Evolutionary conservation across 2,888 invertebrate genomes (phyloP), one percentile per base, ranked within the genome.

Genomic region (Hemaris fuciformis): DNA sequence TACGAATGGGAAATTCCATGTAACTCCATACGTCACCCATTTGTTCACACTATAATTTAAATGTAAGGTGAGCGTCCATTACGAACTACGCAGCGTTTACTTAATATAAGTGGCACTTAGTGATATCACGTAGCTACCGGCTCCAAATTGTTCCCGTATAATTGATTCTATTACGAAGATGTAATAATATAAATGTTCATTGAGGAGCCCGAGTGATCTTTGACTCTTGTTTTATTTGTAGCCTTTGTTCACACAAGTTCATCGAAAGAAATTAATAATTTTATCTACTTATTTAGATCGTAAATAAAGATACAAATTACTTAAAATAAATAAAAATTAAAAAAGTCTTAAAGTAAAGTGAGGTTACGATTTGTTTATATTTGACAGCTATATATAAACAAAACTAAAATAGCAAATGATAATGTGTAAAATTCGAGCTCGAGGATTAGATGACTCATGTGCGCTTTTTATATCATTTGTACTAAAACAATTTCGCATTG

Each of bases 21-120:
- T 22, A 20, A n/a, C 13, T 22, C n/a, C 38, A 38, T 41, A 60
- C 15, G 15, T 25, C 22, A 60, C 38, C 15, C 15, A 38, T 48
- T 48, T 23, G 22, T 18, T 34, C 23, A 72, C 70, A 70, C 70
- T 74, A 69, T 73, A 74, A 79, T 79, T 79, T 78, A 79, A 77
- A 79, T 71, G 72, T 63, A 67, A 75, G 71, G 71, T 71, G 71
- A 66, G 67, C 69, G 70, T 80, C 83, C 80, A 81, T 78, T 80
- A 79, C 71, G 69, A 74, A 78, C 77, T 80, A 80, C 69, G 83
- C 80, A 83, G 78, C 78, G 72, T 83, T 86, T 81, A 84, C 82
- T 83, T 85, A 81, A 78, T 74, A 74, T 86, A 85, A 88, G 84
- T 83, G 85, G 72, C 84, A 84, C 85, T 88, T 84, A 83, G 75